Evolutionary conservation across 2,113 vertebrate genomes (phyloP), one percentile per base, ranked within the genome.

Genomic region (Pachypanchax playfairii): DNA sequence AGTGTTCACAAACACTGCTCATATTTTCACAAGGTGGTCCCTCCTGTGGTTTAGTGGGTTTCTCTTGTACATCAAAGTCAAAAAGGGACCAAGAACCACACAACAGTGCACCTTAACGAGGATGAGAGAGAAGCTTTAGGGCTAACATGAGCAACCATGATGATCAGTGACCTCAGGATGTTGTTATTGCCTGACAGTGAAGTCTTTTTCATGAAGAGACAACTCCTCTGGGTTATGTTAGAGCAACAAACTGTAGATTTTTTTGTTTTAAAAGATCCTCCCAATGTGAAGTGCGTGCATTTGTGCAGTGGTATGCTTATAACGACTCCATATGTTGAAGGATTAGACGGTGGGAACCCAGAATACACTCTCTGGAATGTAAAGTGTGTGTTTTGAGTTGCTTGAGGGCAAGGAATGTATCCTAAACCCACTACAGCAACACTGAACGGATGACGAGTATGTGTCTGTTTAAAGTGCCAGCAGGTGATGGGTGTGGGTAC

Each of bases 311-410:
- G 84, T 63, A 83, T 88, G 85, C 69, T 36, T 84, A 75, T 79
- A 17, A 7, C 18, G 62, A 77, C 61, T 77, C 70, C 87, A 85
- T 86, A 85, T 85, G 82, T 78, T 38, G 52, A 44, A 69, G 67
- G 70, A 83, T 85, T 48, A 82, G 77, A 85, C 85, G 85, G 87
- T 85, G 87, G 85, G 63, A 84, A 70, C 84, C 70, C 65, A 84
- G 84, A 87, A 90, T 88, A 86, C 80, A 83, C 75, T 43, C 4
- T 9, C 18, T 74, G 84, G 85, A 89, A 90, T 90, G 84, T 73
- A 41, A 75, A 85, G 64, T 85, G 88, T 81, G 76, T 79, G 81
- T 85, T 86, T 85, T 65, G 75, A 66, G 79, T 58, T 18, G 75
- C 75, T 77, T 1, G 44, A 51, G 60, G 71, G 68, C 18, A 18